A percentile compares a stretch with the other conserved stretches of the same genome.
These are phyloP conservation scores for Pardalotus punctatus DNA, from an alignment of 2,113 vertebrate genomes.

Conservation along the genomic window DNA sequence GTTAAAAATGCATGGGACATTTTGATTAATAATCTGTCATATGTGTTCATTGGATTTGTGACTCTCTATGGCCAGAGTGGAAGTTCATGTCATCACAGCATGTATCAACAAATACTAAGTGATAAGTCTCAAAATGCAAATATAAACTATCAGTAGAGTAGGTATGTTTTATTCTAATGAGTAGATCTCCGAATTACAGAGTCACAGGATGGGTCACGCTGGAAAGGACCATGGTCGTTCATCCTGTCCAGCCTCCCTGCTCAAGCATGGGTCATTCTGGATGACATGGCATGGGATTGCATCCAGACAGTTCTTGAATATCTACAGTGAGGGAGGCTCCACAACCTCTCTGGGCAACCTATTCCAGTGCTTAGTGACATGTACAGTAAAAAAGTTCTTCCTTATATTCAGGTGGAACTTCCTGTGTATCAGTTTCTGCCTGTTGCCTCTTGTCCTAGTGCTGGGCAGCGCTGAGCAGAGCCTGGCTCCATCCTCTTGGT, in stretches of 20 bases:
- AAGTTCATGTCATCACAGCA: not conserved
- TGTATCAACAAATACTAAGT: not conserved
- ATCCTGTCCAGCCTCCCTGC: not conserved
- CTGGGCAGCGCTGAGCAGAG: not conserved
- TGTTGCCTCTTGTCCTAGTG: accelerated
- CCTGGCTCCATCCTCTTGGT: not conserved
- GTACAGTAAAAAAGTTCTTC: not conserved
- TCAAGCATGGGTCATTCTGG: not conserved
- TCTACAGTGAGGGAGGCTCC: not conserved
- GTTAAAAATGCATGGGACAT: not conserved
- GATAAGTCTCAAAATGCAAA: not conserved
- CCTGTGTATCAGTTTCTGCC: not conserved
- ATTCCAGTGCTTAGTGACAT: not conserved
- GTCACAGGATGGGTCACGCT: not conserved
- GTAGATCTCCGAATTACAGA: not conserved
- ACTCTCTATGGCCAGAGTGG: not conserved
- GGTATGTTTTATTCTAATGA: not conserved
- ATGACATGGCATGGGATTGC: not conserved
- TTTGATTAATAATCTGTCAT: not conserved
- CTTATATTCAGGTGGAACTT: not conserved
- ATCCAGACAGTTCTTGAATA: not conserved
- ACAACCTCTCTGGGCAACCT: not conserved
- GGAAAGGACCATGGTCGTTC: not conserved
- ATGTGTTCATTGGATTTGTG: not conserved
- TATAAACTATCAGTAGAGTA: not conserved